Evolutionary conservation across 2,113 vertebrate genomes (phyloP).

Genomic region (Petaurus breviceps): DNA sequence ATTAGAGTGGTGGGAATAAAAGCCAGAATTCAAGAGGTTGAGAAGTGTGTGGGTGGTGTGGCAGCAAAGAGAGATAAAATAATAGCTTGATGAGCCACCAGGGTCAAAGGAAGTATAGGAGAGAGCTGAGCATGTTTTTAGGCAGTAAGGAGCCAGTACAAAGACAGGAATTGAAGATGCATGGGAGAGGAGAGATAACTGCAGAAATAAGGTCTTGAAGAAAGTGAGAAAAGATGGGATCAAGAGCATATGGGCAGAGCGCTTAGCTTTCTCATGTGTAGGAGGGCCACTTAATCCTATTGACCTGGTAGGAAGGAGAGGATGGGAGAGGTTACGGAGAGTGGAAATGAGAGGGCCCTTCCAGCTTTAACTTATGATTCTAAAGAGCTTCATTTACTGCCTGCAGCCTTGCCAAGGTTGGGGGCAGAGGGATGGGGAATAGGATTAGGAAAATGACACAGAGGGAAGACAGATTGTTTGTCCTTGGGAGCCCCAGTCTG

Average conservation of each 20-base stretch:
- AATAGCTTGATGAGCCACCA: background rate
- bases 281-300: background rate
- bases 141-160: background rate
- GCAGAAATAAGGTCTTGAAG: background rate
- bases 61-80: background rate
- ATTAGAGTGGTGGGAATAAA: background rate
- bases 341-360: background rate
- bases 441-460: slow-evolving; percentile 32
- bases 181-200: background rate
- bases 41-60: background rate
- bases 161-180: background rate
- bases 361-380: background rate
- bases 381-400: background rate
- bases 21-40: background rate
- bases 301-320: background rate
- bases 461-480: background rate
- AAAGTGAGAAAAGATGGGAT: background rate
- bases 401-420: background rate
- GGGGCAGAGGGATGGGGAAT: background rate
- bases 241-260: background rate
- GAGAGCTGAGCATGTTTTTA: background rate
- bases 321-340: background rate
- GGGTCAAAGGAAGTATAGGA: background rate
- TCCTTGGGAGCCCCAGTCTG: background rate
- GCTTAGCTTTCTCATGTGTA: background rate